Conservation (phyloP, 2,888 invertebrate species). For the Fragum sueziense region DNA sequence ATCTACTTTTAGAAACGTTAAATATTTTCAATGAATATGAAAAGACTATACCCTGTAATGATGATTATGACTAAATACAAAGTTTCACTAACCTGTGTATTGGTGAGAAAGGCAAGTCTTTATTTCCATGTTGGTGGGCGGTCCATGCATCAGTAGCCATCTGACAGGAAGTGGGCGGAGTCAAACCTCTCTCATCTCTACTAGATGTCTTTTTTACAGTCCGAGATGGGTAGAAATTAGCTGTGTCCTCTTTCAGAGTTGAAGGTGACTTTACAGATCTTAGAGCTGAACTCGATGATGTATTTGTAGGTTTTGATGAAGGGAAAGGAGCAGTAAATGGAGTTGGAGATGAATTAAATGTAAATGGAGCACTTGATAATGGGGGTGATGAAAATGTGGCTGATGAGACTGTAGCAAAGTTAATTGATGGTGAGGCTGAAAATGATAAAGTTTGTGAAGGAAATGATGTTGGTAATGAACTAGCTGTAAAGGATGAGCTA, state of each 20-base stretch:
- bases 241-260: not conserved
- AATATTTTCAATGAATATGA: too few species aligned
- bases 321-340: constrained; percentile 16
- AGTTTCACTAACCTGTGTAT: constrained; percentile 17
- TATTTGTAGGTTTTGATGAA: not conserved
- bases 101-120: constrained; percentile 9
- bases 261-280: not conserved
- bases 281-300: not conserved
- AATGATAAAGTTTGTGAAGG: not conserved
- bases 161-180: constrained; percentile 10
- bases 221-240: not conserved
- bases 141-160: not conserved
- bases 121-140: constrained; percentile 3
- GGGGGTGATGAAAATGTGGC: not conserved
- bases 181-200: not conserved
- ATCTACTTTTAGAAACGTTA: too few species aligned
- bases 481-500: not conserved
- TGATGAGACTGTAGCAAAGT: not conserved
- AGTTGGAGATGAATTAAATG: not conserved
- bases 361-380: not conserved
- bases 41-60: too few species aligned
- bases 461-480: too few species aligned
- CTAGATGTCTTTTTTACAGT: not conserved
- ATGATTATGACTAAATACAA: too few species aligned
- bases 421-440: not conserved